Conservation (phyloP, 1,140 invertebrate species). For the Brachionus rubens region DNA sequence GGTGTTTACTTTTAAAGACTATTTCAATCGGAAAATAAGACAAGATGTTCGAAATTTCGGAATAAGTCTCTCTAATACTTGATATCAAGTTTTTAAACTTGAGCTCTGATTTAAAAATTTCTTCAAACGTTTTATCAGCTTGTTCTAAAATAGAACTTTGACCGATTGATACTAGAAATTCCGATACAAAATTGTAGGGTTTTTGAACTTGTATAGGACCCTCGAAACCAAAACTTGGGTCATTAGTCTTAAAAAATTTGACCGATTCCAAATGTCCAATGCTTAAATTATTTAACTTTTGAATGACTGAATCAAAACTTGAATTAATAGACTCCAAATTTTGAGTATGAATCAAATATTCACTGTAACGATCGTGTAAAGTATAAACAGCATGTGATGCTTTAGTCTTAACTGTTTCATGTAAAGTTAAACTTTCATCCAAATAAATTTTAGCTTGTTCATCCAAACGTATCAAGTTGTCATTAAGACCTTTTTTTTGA, state of each 20-base stretch:
- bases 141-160: not conserved
- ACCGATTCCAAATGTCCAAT: not conserved
- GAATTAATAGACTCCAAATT: not conserved
- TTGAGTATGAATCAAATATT: not conserved
- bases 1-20: not conserved
- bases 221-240: not conserved
- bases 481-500: not conserved
- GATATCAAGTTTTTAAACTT: not conserved
- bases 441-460: slow-evolving; percentile 34
- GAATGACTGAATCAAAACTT: not conserved
- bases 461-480: not conserved
- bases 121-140: not conserved
- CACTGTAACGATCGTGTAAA: not conserved
- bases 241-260: not conserved
- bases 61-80: not conserved
- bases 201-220: too few species aligned
- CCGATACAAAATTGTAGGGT: not conserved
- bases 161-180: not conserved
- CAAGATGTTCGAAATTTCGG: not conserved
- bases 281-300: not conserved
- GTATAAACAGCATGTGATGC: slow-evolving; percentile 4
- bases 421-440: slow-evolving; percentile 17
- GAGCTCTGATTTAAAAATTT: not conserved
- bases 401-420: not conserved
- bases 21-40: not conserved